A percentile compares a stretch with the other conserved stretches of the same genome.
Evolutionary conservation across 37 sponge, comb jelly and placozoan species (phyloP).

Genomic region (Halisarca cf. caerulea): DNA sequence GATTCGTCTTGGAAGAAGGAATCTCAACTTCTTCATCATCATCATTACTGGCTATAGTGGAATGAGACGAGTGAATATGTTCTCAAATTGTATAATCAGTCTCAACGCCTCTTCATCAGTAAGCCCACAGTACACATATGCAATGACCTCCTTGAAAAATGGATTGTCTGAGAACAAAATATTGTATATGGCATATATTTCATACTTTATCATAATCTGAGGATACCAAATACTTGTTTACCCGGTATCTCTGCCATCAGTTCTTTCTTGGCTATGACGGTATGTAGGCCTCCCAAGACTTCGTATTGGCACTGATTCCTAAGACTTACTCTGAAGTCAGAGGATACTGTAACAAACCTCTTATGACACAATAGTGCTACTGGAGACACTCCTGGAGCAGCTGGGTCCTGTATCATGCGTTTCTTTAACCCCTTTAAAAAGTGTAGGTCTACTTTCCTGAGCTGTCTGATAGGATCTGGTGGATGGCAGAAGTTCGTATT

Average conservation of each 20-base stretch:
- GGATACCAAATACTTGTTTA: not conserved
- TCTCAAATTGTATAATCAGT: not conserved
- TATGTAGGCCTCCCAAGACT: slow-evolving; percentile 51
- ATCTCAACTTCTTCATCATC: no score
- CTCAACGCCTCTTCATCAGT: not conserved
- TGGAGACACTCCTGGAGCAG: slow-evolving; percentile 13
- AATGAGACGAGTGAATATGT: no score
- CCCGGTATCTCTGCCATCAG: slow-evolving; percentile 19
- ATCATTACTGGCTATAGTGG: no score
- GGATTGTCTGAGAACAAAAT: slow-evolving; percentile 23
- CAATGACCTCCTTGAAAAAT: not conserved
- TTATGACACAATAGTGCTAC: slow-evolving; percentile 3
- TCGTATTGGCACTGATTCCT: slow-evolving; percentile 54
- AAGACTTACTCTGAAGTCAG: slow-evolving; percentile 16
- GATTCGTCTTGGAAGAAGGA: no score
- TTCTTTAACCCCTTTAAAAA: not conserved
- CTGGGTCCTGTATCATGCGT: not conserved
- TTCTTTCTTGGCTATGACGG: not conserved
- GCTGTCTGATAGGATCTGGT: slow-evolving; percentile 1
- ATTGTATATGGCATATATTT: no score
- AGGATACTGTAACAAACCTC: not conserved
- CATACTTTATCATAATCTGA: no score
- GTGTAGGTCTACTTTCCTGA: slow-evolving; percentile 21
- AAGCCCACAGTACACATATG: slow-evolving; percentile 8
- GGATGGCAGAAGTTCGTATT: slow-evolving; percentile 1